Conservation (phyloP, 2,113 vertebrate genomes). For the Hyaena hyaena region DNA sequence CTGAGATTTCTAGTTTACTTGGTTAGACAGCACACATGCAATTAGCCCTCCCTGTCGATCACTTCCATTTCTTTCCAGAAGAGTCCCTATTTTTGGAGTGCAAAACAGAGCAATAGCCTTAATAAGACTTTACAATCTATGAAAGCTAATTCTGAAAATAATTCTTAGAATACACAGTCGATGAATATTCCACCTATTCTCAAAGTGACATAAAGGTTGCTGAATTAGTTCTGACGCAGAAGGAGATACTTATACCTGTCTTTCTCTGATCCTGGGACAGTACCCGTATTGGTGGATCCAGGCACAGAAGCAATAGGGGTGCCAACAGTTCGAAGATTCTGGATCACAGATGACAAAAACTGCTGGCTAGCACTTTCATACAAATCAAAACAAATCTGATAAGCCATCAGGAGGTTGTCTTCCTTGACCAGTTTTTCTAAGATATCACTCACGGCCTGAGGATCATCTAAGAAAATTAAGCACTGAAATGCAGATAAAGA, state of each 20-base stretch:
- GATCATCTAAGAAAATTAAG: constrained; percentile 98
- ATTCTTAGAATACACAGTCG: constrained; percentile 4
- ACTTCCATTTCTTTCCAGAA: constrained; percentile 2
- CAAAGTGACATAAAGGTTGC: constrained; percentile 23
- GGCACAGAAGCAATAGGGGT: constrained; percentile 96
- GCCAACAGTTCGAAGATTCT: constrained; percentile 96
- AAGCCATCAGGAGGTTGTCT: constrained; percentile 99
- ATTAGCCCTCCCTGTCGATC: background rate
- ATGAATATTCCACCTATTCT: background rate
- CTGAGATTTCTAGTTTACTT: constrained; percentile 10
- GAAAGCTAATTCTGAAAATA: background rate
- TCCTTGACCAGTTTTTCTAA: constrained; percentile 99
- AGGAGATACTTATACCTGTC: constrained; percentile 89
- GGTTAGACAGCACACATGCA: background rate
- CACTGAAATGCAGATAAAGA: constrained; percentile 87
- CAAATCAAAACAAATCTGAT: constrained; percentile 99
- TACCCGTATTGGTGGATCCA: constrained; percentile 97
- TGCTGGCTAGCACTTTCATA: constrained; percentile 99
- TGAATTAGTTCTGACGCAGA: constrained; percentile 22
- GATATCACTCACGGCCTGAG: constrained; percentile 98
- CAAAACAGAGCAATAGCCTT: background rate
- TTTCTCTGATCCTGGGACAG: constrained; percentile 92
- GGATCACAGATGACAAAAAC: constrained; percentile 98
- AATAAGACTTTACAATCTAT: background rate
- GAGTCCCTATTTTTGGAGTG: background rate